Conservation (phyloP, 2,113 vertebrate genomes). For the Gnathonemus echidnorhynchus region DNA sequence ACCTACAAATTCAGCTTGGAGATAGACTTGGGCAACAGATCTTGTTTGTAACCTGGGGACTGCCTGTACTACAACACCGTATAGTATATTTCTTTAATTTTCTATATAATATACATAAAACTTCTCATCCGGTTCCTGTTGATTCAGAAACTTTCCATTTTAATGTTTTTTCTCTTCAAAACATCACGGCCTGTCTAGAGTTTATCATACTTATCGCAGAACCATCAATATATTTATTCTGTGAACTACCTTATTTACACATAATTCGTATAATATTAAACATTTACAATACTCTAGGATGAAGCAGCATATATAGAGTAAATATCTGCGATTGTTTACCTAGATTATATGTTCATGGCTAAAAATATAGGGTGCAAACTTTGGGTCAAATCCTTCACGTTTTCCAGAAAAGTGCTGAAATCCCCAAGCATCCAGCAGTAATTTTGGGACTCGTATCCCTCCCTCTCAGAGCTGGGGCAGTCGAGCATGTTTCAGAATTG, state of each 20-base stretch:
- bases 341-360: not conserved
- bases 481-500: slow-evolving; percentile 53
- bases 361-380: not conserved
- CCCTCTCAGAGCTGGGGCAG: slow-evolving; percentile 53
- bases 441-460: not conserved
- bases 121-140: not conserved
- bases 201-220: not conserved
- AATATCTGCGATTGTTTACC: not conserved
- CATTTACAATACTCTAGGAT: not conserved
- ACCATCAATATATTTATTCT: not conserved
- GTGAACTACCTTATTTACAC: not conserved
- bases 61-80: not conserved
- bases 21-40: not conserved
- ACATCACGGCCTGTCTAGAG: not conserved
- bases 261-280: not conserved
- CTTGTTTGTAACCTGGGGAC: not conserved
- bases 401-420: not conserved
- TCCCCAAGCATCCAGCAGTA: not conserved
- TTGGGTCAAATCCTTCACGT: not conserved
- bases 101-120: not conserved
- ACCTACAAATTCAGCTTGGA: not conserved
- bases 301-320: not conserved
- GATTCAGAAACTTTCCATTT: not conserved
- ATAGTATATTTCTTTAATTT: not conserved
- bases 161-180: not conserved